Base-by-base conservation (phyloP, 2,797 vertebrate genomes). In the Cuculus canorus region DNA sequence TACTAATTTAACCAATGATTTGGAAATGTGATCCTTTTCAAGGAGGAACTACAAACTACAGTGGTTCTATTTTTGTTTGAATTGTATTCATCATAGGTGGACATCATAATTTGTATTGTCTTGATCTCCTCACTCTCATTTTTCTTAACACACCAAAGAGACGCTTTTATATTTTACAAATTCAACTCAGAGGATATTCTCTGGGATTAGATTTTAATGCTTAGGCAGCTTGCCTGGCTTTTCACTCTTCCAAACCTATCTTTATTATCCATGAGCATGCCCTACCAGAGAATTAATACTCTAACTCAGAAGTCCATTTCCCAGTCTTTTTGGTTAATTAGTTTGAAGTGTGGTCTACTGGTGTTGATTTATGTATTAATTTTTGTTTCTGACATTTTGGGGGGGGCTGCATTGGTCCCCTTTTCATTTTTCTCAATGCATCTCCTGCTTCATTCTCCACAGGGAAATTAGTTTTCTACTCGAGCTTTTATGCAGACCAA, bases 381-480 rank as follows among this genome's bases (percentile, higher is more conserved):
- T 69, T 87, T 92, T 68, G 17, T 50, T 35, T 52, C 50, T 85
- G 37, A 37, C 5, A 27, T 45, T 81, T 83, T 86, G 54, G 4
- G n/a, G 17, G 9, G 10, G 12, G 8, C 0, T 2, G 33, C 35
- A 45, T 92, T 68, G 19, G 88, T 88, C 73, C 12, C 7, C 70
- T 69, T 92, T 68, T 48, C 24, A 35, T 60, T 79, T 68, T 78
- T 75, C 48, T 90, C 41, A 47, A 12, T 68, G 54, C 24, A 60
- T 13, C 7, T 69, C 68, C 50, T 73, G 22, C 71, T 88, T 77
- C 75, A 13, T 48, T 65, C 18, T 85, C 82, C 60, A 5, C 3
- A 23, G 75, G 86, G 71, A 92, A 94, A 94, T 94, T 66, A 93
- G 25, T 84, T 92, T 90, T 70, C 35, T 68, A 22, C 39, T 48